Evolutionary conservation across 2,888 invertebrate species (phyloP).

Genomic region (Oxycera nigricornis): DNA sequence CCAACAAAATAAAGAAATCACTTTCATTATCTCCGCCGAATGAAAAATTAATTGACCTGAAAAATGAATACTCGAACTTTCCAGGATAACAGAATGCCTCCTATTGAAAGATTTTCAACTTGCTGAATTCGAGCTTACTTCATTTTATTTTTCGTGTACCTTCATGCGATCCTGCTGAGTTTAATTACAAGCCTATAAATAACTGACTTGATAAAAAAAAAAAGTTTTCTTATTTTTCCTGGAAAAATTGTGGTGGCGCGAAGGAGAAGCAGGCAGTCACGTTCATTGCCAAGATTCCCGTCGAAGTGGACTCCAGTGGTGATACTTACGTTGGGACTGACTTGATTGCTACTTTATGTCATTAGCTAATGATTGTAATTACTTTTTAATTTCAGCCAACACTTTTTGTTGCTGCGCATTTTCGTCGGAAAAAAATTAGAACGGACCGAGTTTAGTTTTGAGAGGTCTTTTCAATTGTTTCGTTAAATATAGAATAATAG

Average conservation of each 20-base stretch:
- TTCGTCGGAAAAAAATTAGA: no score
- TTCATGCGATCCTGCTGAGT: not conserved
- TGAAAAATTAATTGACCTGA: no score
- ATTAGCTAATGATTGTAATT: slow-evolving; percentile 42
- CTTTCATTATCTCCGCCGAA: no score
- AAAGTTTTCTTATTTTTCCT: not conserved
- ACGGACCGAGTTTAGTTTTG: no score
- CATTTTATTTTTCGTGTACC: not conserved
- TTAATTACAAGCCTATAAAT: slow-evolving; percentile 33
- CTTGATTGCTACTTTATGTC: slow-evolving; percentile 39
- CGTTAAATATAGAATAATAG: no score
- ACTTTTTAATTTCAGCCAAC: slow-evolving; percentile 33
- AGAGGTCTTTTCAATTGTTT: no score
- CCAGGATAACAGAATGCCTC: not conserved
- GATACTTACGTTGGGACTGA: no score
- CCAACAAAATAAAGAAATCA: no score
- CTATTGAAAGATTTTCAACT: slow-evolving; percentile 27
- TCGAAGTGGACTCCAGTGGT: not conserved
- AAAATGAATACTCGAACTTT: slow-evolving; percentile 1
- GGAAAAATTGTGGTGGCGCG: no score
- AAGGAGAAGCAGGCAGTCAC: no score
- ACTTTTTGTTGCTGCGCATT: no score
- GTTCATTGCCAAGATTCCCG: no score
- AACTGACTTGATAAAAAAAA: slow-evolving; percentile 14
- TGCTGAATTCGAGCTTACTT: not conserved